phyloP scores from a whole-genome alignment of 2,797 vertebrate species.

The Sandelia bainsii region DNA sequence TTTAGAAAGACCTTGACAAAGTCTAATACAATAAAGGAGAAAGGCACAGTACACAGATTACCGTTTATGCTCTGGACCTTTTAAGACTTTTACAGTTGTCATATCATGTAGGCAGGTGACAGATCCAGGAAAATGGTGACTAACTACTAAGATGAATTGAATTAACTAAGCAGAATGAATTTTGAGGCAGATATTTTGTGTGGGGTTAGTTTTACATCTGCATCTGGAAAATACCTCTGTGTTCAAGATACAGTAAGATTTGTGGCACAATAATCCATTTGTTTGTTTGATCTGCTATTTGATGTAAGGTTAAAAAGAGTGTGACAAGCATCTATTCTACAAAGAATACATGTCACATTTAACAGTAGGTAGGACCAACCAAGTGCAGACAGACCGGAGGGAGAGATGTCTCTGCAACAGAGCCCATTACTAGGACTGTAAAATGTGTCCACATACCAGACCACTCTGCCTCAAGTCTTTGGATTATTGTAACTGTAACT shows the following conservation, averaged over 20 bases:
- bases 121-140: too few species aligned
- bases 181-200: too few species aligned
- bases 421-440: constrained; percentile 5
- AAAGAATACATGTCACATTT: not conserved
- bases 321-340: not conserved
- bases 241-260: too few species aligned
- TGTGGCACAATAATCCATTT: too few species aligned
- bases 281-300: too few species aligned
- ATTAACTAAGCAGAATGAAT: too few species aligned
- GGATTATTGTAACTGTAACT: not conserved
- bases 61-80: too few species aligned
- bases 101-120: not conserved
- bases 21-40: too few species aligned
- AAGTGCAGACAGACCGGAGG: constrained; percentile 20
- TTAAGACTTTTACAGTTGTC: not conserved
- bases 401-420: not conserved
- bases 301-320: too few species aligned
- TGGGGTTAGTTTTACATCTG: too few species aligned
- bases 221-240: too few species aligned
- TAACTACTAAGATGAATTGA: too few species aligned
- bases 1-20: not conserved
- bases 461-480: not conserved
- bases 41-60: not conserved
- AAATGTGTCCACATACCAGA: constrained; percentile 5
- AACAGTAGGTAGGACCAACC: constrained; percentile 2